Evolutionary conservation across 30 jellyfish, hydroid and myxozoan species (phyloP).

Genomic region (Aurelia coerulea): DNA sequence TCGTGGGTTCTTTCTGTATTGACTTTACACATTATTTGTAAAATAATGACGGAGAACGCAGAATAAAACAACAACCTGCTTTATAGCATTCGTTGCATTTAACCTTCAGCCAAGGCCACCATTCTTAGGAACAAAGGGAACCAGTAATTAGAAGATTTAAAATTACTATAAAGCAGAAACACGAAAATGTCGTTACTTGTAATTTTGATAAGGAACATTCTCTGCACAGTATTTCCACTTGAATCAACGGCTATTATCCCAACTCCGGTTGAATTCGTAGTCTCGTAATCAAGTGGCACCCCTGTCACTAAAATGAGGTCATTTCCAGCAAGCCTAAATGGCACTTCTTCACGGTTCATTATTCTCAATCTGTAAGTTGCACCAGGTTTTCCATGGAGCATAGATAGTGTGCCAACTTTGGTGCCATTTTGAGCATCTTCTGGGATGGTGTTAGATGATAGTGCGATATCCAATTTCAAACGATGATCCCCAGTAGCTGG

Average conservation of each 20-base stretch:
- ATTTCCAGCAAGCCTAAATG: constrained; percentile 44
- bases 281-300: constrained; percentile 66
- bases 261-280: constrained; percentile 50
- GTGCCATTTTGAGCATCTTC: constrained; percentile 74
- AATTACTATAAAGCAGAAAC: background rate
- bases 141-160: background rate
- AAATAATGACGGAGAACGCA: too few relatives aligned
- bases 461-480: constrained; percentile 32
- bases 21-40: too few relatives aligned
- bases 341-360: constrained; percentile 29
- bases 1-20: too few relatives aligned
- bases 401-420: constrained; percentile 31
- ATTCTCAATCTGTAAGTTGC: constrained; percentile 31
- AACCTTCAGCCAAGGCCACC: too few relatives aligned
- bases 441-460: constrained; percentile 43
- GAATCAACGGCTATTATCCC: constrained; percentile 44
- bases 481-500: constrained; percentile 65
- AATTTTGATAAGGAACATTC: constrained; percentile 29
- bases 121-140: too few relatives aligned
- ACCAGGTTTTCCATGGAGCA: constrained; percentile 42
- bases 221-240: constrained; percentile 43
- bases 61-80: too few relatives aligned
- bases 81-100: too few relatives aligned
- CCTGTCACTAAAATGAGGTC: constrained; percentile 61
- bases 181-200: constrained; percentile 21